Evolutionary conservation across 2,888 invertebrate species (phyloP), one percentile per base, ranked within the genome.

Genomic region (Serrognathus titanus): DNA sequence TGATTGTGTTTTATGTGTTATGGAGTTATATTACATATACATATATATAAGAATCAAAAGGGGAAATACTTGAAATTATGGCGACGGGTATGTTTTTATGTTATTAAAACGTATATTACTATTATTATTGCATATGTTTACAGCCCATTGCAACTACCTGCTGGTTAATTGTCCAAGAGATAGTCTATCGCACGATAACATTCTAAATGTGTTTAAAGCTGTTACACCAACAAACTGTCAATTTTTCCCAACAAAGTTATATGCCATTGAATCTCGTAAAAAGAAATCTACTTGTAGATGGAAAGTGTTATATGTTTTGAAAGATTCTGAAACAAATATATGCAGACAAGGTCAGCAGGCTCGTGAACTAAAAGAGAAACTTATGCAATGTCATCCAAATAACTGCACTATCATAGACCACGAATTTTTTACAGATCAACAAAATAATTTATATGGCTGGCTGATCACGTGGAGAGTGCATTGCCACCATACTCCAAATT

Each of bases 21-120:
- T n/a, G n/a, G n/a, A n/a, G n/a, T n/a, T n/a, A n/a, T n/a, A n/a
- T n/a, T n/a, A n/a, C n/a, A n/a, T n/a, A n/a, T n/a, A n/a, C n/a
- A n/a, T n/a, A n/a, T n/a, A n/a, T n/a, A n/a, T n/a, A n/a, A n/a
- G n/a, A n/a, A n/a, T n/a, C n/a, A 41, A 41, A 41, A 41, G 41
- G 8, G 41, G 41, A 41, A 41, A 41, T 41, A 41, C 41, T 41
- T 41, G 41, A n/a, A 41, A 41, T 41, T 41, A 41, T 41, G 41
- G 41, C 41, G n/a, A n/a, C 41, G n/a, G 41, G 41, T 41, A 41
- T 41, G 41, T 41, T 41, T 41, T 41, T 41, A 41, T 41, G 41
- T 41, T 41, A 41, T 41, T 41, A n/a, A 41, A 9, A 9, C n/a
- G 41, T n/a, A n/a, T 41, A 41, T 41, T 41, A 41, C 41, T 41